Evolutionary conservation across 1,140 invertebrate species (phyloP).

Genomic region (Eulimnadia texana): DNA sequence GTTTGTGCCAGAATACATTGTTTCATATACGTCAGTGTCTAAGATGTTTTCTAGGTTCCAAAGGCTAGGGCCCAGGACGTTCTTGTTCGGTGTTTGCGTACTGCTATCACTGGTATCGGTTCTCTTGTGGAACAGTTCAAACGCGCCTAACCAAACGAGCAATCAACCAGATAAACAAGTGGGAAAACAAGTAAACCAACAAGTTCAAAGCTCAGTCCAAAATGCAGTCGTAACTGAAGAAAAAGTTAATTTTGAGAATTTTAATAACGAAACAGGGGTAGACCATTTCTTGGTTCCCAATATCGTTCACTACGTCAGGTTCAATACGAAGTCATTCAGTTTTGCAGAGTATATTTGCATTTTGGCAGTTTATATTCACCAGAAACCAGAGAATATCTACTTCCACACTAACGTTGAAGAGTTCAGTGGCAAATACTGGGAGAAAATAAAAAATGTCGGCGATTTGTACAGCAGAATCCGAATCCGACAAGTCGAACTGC

Average conservation of each 20-base stretch:
- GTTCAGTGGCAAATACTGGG: constrained; percentile 19
- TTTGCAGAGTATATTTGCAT: constrained; percentile 20
- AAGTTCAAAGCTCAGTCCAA: too few relatives aligned
- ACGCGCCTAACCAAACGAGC: too few relatives aligned
- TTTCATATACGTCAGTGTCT: too few relatives aligned
- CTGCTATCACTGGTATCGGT: too few relatives aligned
- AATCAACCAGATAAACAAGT: too few relatives aligned
- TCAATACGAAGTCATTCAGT: constrained; percentile 13
- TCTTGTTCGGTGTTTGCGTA: too few relatives aligned
- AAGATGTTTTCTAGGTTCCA: too few relatives aligned
- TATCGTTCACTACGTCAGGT: constrained; percentile 22
- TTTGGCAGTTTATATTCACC: constrained; percentile 21
- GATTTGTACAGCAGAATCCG: constrained; percentile 11
- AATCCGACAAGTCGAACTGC: constrained; percentile 18
- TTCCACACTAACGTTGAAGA: constrained; percentile 24
- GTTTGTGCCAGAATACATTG: too few relatives aligned
- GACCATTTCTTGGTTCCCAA: constrained; percentile 21
- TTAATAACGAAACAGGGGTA: constrained; percentile 20
- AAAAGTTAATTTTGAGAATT: constrained; percentile 14
- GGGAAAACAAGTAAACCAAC: too few relatives aligned
- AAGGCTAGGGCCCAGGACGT: too few relatives aligned
- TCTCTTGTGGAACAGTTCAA: too few relatives aligned
- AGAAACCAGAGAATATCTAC: constrained; percentile 22
- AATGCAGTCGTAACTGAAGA: too few relatives aligned
- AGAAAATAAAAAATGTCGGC: constrained; percentile 2